These are phyloP conservation scores for Calosoma granatense DNA, from an alignment of 1,140 invertebrate genomes.

Conservation along the genomic window DNA sequence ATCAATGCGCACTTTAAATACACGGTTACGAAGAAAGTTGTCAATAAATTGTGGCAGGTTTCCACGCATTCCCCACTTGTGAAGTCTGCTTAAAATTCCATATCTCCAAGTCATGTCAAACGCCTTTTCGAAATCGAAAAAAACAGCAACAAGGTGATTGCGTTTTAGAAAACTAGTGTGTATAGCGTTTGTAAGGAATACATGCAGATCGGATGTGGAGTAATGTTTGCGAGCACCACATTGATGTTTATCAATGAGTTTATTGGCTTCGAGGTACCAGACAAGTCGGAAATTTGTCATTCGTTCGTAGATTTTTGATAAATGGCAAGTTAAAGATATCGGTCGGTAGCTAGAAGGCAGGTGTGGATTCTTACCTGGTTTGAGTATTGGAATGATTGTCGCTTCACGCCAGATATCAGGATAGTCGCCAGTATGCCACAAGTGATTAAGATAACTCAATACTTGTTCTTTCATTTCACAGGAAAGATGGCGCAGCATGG, in stretches of 20 bases:
- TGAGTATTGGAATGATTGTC: neutral
- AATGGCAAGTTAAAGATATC: neutral
- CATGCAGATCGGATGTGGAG: neutral
- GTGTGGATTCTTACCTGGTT: neutral
- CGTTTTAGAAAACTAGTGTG: neutral
- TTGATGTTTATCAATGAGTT: neutral
- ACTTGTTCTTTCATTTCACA: neutral
- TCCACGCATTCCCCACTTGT: too few species aligned
- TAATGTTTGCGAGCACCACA: neutral
- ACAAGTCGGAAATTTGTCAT: neutral
- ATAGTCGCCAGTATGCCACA: neutral
- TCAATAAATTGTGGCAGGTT: too few species aligned
- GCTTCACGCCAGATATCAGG: neutral
- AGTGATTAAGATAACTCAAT: neutral
- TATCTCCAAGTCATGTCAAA: neutral
- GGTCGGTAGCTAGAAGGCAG: neutral
- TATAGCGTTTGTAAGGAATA: neutral
- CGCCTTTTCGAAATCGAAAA: neutral
- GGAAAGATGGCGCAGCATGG: neutral
- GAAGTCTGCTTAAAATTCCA: neutral
- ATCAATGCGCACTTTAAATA: neutral
- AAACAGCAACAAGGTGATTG: neutral
- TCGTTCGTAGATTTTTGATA: neutral
- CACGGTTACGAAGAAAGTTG: neutral
- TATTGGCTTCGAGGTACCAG: neutral